A percentile compares a stretch with the other conserved stretches of the same genome.
phyloP scores from a whole-genome alignment of 1,140 invertebrate species.

The Grapholita molesta region DNA sequence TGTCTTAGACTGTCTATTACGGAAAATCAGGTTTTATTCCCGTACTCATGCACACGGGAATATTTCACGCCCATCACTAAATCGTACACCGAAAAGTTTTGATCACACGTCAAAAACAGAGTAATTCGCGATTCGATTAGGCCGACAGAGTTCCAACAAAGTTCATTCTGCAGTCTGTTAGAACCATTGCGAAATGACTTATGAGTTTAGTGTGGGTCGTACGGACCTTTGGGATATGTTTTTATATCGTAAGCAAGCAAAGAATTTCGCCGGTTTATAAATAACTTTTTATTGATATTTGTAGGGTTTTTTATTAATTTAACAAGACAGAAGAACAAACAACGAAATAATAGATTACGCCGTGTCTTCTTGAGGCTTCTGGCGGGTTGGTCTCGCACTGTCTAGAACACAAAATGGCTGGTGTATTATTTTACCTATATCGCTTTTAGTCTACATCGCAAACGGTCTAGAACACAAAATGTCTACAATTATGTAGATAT shows the following conservation, averaged over 20 bases:
- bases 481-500: too few relatives aligned
- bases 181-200: background rate
- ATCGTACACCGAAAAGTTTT: background rate
- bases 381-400: too few relatives aligned
- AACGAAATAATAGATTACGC: too few relatives aligned
- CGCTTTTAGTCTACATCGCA: too few relatives aligned
- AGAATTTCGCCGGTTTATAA: background rate
- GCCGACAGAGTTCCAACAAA: background rate
- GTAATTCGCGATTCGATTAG: slow-evolving; percentile 10
- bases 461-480: too few relatives aligned
- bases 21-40: too few relatives aligned
- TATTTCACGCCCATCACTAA: background rate
- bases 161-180: background rate
- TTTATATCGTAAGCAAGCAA: background rate
- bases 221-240: background rate
- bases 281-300: background rate
- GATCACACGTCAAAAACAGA: slow-evolving; percentile 7
- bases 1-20: too few relatives aligned
- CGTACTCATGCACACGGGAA: background rate
- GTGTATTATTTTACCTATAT: too few relatives aligned
- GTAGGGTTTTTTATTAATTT: background rate
- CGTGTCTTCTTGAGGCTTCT: too few relatives aligned
- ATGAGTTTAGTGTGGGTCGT: background rate
- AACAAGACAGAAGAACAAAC: too few relatives aligned
- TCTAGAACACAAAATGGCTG: too few relatives aligned